Conservation (phyloP, 2,113 vertebrate species). For the Silurus glanis region DNA sequence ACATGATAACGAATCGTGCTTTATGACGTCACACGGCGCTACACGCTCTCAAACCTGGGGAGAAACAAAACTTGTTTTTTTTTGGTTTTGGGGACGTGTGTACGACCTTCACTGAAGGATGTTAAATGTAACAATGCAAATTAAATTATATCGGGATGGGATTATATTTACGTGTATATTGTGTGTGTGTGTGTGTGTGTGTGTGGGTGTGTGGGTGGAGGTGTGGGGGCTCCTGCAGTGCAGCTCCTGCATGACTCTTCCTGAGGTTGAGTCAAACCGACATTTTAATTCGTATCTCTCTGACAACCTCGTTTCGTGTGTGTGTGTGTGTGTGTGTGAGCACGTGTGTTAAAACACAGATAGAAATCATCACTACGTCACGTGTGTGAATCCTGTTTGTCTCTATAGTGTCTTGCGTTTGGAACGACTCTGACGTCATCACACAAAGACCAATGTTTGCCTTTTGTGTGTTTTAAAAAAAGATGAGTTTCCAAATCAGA, state of each 20-base stretch:
- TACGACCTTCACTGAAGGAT: background rate
- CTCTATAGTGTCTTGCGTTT: background rate
- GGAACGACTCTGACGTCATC: background rate
- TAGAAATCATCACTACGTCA: background rate
- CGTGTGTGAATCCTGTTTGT: background rate
- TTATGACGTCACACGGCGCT: background rate
- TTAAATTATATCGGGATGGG: background rate
- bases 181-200: slow-evolving; percentile 14
- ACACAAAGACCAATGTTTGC: background rate
- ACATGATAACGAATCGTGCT: background rate
- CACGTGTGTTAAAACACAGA: background rate
- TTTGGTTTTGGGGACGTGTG: background rate
- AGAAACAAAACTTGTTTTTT: background rate
- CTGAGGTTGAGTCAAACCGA: slow-evolving; percentile 18
- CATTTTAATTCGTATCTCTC: slow-evolving; percentile 42
- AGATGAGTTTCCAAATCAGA: background rate
- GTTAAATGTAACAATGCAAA: background rate
- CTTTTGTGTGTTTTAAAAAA: background rate
- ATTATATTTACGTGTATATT: background rate
- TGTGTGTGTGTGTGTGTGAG: background rate
- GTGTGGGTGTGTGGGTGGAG: slow-evolving; percentile 6
- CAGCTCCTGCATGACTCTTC: background rate
- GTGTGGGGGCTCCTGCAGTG: background rate
- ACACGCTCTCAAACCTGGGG: background rate
- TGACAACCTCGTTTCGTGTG: background rate